Percentiles rank a stretch among this genome's conserved stretches.
These are phyloP conservation scores for Triplophysa siluroides DNA, from an alignment of 2,113 vertebrate genomes.

Conservation along the genomic window DNA sequence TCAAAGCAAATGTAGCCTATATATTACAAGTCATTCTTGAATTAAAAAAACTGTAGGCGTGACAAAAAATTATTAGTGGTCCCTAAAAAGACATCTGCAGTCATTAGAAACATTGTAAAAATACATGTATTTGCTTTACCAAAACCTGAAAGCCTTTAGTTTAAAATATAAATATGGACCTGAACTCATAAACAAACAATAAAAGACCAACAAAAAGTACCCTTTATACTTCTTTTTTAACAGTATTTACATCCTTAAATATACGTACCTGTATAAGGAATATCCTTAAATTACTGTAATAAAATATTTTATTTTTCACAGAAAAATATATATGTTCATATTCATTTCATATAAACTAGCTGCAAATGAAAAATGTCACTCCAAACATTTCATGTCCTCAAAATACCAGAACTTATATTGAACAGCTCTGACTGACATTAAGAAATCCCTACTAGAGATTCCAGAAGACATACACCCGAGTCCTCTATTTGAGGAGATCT, in stretches of 20 bases:
- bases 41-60: not conserved
- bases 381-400: not conserved
- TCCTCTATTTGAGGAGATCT: conserved; percentile 77
- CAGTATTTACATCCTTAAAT: conserved; percentile 8
- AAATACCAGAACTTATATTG: conserved; percentile 78
- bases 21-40: not conserved
- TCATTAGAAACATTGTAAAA: not conserved
- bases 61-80: not conserved
- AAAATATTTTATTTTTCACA: conserved; percentile 14
- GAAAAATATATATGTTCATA: not conserved
- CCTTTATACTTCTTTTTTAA: not conserved
- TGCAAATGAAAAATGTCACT: not conserved
- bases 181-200: not conserved
- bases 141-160: not conserved
- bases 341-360: too few species aligned
- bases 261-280: conserved; percentile 5
- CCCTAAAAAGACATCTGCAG: not conserved
- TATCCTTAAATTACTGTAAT: conserved; percentile 4
- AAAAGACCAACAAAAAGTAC: not conserved
- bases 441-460: conserved; percentile 88
- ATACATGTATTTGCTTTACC: too few species aligned
- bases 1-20: not conserved
- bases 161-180: not conserved
- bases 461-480: conserved; percentile 83
- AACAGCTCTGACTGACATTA: conserved; percentile 84